A percentile compares a stretch with the other conserved stretches of the same genome.
Conservation (phyloP, 1,140 invertebrate species). For the Gyrodactylus bullatarudis region DNA sequence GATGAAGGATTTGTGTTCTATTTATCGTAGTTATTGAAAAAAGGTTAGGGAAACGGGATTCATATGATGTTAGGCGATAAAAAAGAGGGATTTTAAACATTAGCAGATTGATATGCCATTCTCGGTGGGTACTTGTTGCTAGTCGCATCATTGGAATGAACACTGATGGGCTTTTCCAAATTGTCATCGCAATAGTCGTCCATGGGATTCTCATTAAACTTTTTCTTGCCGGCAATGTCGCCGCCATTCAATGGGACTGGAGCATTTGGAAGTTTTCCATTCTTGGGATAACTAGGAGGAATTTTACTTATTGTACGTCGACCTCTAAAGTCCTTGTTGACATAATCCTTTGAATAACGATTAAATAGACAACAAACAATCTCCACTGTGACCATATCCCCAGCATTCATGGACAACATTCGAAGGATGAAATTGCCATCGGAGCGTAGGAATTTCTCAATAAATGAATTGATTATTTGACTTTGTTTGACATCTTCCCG, state of each 20-base stretch:
- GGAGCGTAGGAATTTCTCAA: background rate
- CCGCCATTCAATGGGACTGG: background rate
- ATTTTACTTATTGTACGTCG: background rate
- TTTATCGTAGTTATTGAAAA: no score
- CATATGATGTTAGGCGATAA: no score
- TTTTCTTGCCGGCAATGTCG: background rate
- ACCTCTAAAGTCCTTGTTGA: background rate
- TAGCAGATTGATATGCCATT: background rate
- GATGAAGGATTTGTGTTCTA: no score
- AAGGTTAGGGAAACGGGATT: no score
- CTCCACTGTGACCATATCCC: background rate
- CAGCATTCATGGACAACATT: conserved; percentile 4
- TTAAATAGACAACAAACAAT: conserved; percentile 4
- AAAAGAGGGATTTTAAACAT: no score
- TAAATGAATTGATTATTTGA: background rate
- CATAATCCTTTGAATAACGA: background rate
- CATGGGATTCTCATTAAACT: no score
- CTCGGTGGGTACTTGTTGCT: background rate
- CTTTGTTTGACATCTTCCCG: background rate
- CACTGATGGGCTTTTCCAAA: background rate
- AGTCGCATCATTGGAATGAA: background rate
- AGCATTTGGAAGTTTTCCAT: no score
- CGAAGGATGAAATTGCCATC: conserved; percentile 5
- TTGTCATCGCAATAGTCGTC: background rate
- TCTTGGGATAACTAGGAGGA: background rate